Percentiles rank a stretch among this genome's conserved stretches.
These are phyloP conservation scores for Luperina nickerlii DNA, from an alignment of 2,888 invertebrate species.

Conservation along the genomic window DNA sequence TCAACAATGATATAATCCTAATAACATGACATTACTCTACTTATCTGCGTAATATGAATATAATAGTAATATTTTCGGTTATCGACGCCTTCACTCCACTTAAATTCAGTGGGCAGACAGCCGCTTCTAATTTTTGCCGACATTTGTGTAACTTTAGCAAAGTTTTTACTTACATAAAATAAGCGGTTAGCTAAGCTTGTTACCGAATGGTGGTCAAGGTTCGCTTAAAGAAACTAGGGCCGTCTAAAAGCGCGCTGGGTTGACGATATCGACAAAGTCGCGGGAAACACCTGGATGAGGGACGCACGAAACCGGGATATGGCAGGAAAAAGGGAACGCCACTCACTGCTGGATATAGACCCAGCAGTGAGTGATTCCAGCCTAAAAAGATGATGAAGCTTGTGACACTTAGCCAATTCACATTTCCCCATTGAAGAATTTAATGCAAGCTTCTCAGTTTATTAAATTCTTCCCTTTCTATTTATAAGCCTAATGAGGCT, in stretches of 20 bases:
- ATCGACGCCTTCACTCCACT: background rate
- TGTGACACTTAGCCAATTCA: background rate
- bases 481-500: background rate
- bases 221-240: too few relatives aligned
- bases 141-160: background rate
- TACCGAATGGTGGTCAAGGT: too few relatives aligned
- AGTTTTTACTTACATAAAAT: background rate
- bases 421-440: background rate
- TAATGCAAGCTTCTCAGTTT: too few relatives aligned
- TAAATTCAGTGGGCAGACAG: background rate
- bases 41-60: background rate
- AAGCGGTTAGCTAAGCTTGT: background rate
- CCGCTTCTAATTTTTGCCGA: background rate
- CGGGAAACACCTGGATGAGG: too few relatives aligned
- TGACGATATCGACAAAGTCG: too few relatives aligned
- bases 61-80: background rate
- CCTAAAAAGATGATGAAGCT: background rate
- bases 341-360: too few relatives aligned
- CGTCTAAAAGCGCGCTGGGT: too few relatives aligned
- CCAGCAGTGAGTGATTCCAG: too few relatives aligned
- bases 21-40: background rate
- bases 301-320: too few relatives aligned
- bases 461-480: background rate
- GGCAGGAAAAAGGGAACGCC: too few relatives aligned
- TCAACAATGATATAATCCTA: background rate